Evolutionary conservation across 1,140 invertebrate species (phyloP).

Genomic region (Tetranychus urticae): DNA sequence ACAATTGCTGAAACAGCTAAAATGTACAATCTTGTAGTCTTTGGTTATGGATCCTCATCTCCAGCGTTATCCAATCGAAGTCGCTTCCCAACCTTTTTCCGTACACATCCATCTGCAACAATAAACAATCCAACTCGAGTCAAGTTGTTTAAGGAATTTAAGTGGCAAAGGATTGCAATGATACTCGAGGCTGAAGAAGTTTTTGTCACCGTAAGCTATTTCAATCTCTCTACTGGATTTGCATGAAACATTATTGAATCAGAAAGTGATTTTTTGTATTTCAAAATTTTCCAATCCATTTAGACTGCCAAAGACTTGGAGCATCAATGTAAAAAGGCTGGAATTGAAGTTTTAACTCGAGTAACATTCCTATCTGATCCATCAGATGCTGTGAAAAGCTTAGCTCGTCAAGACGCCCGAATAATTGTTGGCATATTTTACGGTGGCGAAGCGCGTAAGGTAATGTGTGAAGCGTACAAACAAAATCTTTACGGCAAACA

Average conservation of each 20-base stretch:
- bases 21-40: constrained; percentile 99
- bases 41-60: constrained; percentile 89
- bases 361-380: constrained; percentile 94
- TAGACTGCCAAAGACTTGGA: constrained; percentile 94
- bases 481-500: constrained; percentile 80
- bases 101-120: constrained; percentile 95
- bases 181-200: constrained; percentile 96
- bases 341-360: constrained; percentile 77
- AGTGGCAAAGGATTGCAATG: constrained; percentile 88
- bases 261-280: background rate
- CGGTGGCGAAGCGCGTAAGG: constrained; percentile 75
- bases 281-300: constrained; percentile 2
- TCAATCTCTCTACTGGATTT: background rate
- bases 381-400: constrained; percentile 76
- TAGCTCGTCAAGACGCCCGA: constrained; percentile 64
- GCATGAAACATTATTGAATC: background rate
- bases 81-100: constrained; percentile 88
- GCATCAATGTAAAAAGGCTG: constrained; percentile 67
- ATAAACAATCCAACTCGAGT: constrained; percentile 96
- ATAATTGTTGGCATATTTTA: constrained; percentile 97
- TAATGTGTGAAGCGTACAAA: constrained; percentile 84
- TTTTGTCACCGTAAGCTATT: constrained; percentile 66
- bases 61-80: constrained; percentile 91
- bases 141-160: constrained; percentile 84
- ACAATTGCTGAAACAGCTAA: constrained; percentile 96